Percentiles rank a stretch among this genome's conserved stretches.
These are phyloP conservation scores for Bugula neritina DNA, from an alignment of 2,888 invertebrate species.

Conservation along the genomic window DNA sequence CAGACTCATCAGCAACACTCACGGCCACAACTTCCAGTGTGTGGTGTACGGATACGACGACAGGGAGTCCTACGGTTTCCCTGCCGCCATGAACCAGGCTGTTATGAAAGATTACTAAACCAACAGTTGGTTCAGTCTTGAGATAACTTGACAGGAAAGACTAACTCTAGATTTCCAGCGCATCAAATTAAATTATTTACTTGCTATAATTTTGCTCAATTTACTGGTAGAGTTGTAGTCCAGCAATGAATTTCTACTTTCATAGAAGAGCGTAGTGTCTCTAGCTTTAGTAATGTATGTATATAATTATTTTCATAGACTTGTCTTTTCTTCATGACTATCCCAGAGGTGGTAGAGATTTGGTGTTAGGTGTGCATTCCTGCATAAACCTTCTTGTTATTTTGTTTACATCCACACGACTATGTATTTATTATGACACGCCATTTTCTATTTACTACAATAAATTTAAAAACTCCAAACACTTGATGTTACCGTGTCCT, in stretches of 20 bases:
- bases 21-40: slow-evolving; percentile 23
- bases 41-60: slow-evolving; percentile 20
- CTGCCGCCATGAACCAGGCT: slow-evolving; percentile 24
- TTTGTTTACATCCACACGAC: background rate
- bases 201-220: background rate
- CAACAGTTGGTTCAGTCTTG: background rate
- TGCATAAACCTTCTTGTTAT: background rate
- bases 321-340: slow-evolving; percentile 11
- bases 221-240: background rate
- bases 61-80: slow-evolving; percentile 24
- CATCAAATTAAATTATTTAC: background rate
- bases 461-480: background rate
- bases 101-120: background rate
- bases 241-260: background rate
- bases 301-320: background rate
- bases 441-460: background rate
- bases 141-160: background rate
- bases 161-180: background rate
- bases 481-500: background rate
- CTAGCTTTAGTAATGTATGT: background rate
- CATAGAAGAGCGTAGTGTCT: background rate
- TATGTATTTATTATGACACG: background rate
- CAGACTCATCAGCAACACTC: background rate
- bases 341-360: background rate
- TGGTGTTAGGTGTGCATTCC: background rate